These are phyloP conservation scores for Leptocoma aspasia DNA, from an alignment of 2,113 vertebrate species.

Conservation along the genomic window DNA sequence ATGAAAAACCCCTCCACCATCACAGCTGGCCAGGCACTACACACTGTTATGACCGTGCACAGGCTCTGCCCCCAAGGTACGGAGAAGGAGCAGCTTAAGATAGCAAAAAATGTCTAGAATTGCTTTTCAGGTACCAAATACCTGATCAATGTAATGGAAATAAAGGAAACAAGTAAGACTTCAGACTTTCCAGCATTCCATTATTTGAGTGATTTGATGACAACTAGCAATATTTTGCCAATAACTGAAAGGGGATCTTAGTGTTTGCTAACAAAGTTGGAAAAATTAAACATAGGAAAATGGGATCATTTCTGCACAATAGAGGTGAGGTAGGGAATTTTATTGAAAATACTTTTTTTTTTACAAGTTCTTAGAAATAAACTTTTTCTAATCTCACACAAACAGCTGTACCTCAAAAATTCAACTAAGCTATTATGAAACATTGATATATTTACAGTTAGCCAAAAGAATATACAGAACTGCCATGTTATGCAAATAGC, in stretches of 20 bases:
- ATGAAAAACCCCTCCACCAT: background rate
- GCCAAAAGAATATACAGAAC: constrained; percentile 72
- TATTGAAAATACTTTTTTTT: constrained; percentile 66
- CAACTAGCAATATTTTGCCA: background rate
- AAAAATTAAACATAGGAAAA: constrained; percentile 19
- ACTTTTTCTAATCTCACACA: constrained; percentile 70
- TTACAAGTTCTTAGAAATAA: constrained; percentile 64
- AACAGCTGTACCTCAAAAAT: constrained; percentile 71
- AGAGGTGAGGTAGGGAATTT: constrained; percentile 64
- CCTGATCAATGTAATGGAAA: background rate
- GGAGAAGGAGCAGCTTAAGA: background rate
- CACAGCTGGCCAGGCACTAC: background rate
- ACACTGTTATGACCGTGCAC: background rate
- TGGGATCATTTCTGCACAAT: constrained; percentile 49
- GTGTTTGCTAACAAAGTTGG: background rate
- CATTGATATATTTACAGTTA: constrained; percentile 75
- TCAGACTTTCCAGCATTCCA: background rate
- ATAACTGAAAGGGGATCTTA: background rate
- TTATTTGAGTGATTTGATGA: background rate
- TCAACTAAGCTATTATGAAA: constrained; percentile 75
- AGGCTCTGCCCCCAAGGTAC: accelerated
- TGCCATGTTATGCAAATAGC: constrained; percentile 66
- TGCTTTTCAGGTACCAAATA: background rate
- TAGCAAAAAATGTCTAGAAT: background rate
- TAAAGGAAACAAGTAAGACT: background rate